Base-by-base conservation (phyloP, 2,797 vertebrate species). In the Discoglossus pictus region DNA sequence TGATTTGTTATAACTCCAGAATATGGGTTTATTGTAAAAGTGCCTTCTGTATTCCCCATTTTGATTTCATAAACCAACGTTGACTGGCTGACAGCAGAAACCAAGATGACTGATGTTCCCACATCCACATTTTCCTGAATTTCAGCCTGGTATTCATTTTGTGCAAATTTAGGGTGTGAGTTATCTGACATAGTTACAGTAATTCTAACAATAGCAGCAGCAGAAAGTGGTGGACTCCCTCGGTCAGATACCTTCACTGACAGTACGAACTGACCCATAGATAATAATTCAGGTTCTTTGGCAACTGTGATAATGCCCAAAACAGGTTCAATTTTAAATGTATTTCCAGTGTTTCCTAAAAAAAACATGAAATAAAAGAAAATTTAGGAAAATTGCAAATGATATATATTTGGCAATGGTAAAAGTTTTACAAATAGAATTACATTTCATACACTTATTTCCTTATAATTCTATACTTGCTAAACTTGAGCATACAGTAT, bases 111-210 rank as follows among this genome's bases (percentile, higher is more conserved):
- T 0, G 92, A 97, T 1, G 93, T 94, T 39, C 97, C 96, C 11
- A 92, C 60, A 15, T 89, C 87, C 1, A 87, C 90, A 1, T 93
- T 94, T 82, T 99, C 97, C 43, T 88, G 87, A 48, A 98, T 83
- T 67, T 98, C 94, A 0, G 94, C 93, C 72, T 95, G 94, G 77
- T 97, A 99, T 72, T 97, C 94, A 7, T 84, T 91, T 64, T 95
- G 92, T 35, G 85, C 86, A 75, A 99, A 99, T 70, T 93, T 97
- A 18, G 97, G 97, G 15, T 90, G 87, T 0, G 94, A 91, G 21
- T 99, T 99, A 82, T 99, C 92, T 6, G 97, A 94, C 74, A 99
- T 88, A 0, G 94, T 96, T 76, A 99, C 88, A 17, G 92, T 89
- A 73, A 99, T 90, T 1, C 93, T 91, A 7, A 98, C 94, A 18